Conservation (phyloP, 2,888 invertebrate genomes). For the Aromia moschata region DNA sequence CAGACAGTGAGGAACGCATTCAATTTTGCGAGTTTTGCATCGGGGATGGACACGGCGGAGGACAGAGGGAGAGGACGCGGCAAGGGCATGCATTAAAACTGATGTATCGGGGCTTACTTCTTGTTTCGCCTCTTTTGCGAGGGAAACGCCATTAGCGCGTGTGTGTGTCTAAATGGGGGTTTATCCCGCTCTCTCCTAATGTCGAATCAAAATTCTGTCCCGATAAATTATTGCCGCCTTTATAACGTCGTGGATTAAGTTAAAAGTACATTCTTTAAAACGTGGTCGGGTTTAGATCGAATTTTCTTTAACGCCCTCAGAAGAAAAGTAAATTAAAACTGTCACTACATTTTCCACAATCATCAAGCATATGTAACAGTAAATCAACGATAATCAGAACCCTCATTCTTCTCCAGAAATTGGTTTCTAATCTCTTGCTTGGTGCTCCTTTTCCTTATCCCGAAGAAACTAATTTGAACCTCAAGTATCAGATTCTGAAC, state of each 20-base stretch:
- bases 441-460: no score
- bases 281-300: neutral
- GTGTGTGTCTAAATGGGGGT: slow-evolving; percentile 24
- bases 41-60: slow-evolving; percentile 42
- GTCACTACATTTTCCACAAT: no score
- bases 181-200: slow-evolving; percentile 23
- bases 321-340: no score
- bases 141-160: slow-evolving; percentile 27
- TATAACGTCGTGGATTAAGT: slow-evolving; percentile 12
- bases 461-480: no score
- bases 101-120: slow-evolving; percentile 33
- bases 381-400: no score
- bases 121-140: slow-evolving; percentile 27
- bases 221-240: slow-evolving; percentile 20
- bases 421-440: no score
- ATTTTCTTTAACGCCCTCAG: neutral
- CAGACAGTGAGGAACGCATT: slow-evolving; percentile 50
- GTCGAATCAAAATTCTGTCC: slow-evolving; percentile 17
- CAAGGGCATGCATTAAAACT: slow-evolving; percentile 35
- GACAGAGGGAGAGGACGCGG: slow-evolving; percentile 41
- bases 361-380: no score
- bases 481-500: no score
- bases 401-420: no score
- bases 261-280: slow-evolving; percentile 9
- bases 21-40: slow-evolving; percentile 50